A percentile compares a stretch with the other conserved stretches of the same genome.
Conservation (phyloP, 2,797 vertebrate genomes). For the Microhierax caerulescens region DNA sequence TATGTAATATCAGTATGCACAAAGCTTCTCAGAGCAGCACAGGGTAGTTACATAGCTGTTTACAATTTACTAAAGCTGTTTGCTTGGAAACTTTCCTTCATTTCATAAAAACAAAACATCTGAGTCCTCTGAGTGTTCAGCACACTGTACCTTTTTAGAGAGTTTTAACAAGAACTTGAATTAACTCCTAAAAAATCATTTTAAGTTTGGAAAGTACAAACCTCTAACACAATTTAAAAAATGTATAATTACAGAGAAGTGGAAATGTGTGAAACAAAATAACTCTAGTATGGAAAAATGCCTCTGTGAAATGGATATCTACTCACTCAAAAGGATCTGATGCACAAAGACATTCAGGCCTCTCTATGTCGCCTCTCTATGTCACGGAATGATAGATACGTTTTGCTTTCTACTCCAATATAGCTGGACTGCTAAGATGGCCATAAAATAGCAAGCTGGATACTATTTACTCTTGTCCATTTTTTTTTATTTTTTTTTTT, state of each 20-base stretch:
- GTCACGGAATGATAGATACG: not conserved
- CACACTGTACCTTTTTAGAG: not conserved
- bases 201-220: not conserved
- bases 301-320: not conserved
- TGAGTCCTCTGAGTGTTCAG: not conserved
- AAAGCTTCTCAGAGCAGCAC: not conserved
- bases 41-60: not conserved
- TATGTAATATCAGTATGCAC: not conserved
- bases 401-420: not conserved
- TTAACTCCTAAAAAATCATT: not conserved
- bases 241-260: not conserved
- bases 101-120: not conserved
- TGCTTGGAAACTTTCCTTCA: not conserved
- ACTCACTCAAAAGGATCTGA: not conserved
- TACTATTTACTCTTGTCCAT: not conserved
- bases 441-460: not conserved
- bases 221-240: not conserved
- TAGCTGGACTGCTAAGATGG: not conserved
- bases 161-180: not conserved
- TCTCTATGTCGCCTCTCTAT: too few species aligned
- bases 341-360: not conserved
- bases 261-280: not conserved
- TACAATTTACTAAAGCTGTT: not conserved
- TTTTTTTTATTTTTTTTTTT: not conserved
- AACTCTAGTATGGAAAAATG: not conserved